Percentiles rank a stretch among this genome's conserved stretches.
These are phyloP conservation scores for Stichodactyla mertensii DNA, from an alignment of 64 coral and sea anemone species.

Conservation along the genomic window DNA sequence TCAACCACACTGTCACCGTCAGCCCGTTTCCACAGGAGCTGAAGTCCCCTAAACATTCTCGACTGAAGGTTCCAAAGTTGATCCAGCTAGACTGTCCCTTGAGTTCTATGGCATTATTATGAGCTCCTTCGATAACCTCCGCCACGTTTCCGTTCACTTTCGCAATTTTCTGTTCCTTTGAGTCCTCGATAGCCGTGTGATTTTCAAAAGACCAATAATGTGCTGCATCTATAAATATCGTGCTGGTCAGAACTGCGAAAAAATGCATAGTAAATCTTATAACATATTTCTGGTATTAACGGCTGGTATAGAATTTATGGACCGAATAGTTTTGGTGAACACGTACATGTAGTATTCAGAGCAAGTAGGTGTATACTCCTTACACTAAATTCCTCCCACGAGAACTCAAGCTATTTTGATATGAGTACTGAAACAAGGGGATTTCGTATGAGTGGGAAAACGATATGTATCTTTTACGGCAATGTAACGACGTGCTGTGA, in stretches of 20 bases:
- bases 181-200: neutral
- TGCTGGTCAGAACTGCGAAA: neutral
- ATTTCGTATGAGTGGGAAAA: too few relatives aligned
- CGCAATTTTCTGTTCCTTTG: too few relatives aligned
- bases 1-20: conserved; percentile 7
- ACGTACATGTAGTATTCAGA: too few relatives aligned
- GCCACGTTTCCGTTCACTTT: neutral
- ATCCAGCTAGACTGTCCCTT: conserved; percentile 5
- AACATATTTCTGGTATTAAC: too few relatives aligned
- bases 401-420: too few relatives aligned
- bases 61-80: neutral
- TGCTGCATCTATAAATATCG: neutral
- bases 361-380: too few relatives aligned
- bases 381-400: too few relatives aligned
- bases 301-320: too few relatives aligned
- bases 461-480: too few relatives aligned
- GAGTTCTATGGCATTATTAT: neutral
- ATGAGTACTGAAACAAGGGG: too few relatives aligned
- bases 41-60: neutral
- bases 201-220: conserved; percentile 24
- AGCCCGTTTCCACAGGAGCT: conserved; percentile 11
- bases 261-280: neutral
- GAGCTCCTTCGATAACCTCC: neutral
- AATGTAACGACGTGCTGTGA: too few relatives aligned
- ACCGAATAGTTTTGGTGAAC: too few relatives aligned